Conservation (phyloP, 1,140 invertebrate species). For the Anoplophora glabripennis region DNA sequence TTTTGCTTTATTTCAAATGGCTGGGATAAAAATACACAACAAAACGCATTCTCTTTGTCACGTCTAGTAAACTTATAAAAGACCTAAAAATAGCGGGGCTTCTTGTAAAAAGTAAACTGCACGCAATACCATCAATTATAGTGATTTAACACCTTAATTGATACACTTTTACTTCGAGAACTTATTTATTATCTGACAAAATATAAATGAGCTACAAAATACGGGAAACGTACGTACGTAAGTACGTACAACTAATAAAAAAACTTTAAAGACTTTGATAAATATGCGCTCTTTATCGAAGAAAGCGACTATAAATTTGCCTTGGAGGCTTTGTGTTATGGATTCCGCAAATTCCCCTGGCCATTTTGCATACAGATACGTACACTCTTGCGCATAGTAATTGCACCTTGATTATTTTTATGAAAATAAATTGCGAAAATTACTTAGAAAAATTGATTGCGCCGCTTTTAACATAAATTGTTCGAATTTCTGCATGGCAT, state of each 20-base stretch:
- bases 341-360: background rate
- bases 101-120: constrained; percentile 29
- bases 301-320: constrained; percentile 6
- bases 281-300: constrained; percentile 9
- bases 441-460: constrained; percentile 11
- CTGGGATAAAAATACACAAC: constrained; percentile 30
- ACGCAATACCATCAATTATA: constrained; percentile 40
- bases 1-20: constrained; percentile 24
- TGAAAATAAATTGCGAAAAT: background rate
- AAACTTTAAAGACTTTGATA: constrained; percentile 12
- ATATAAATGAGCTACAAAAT: constrained; percentile 36
- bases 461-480: background rate
- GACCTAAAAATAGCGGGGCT: constrained; percentile 29
- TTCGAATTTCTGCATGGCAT: background rate
- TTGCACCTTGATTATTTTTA: background rate
- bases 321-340: background rate
- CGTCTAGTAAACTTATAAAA: constrained; percentile 13
- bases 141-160: constrained; percentile 42
- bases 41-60: constrained; percentile 27
- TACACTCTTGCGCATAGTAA: constrained; percentile 1
- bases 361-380: background rate
- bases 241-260: constrained; percentile 1
- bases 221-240: constrained; percentile 18
- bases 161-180: constrained; percentile 33
- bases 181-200: constrained; percentile 36